These are phyloP conservation scores for Centruroides sculpturatus DNA, from an alignment of 1,140 invertebrate species.

Conservation along the genomic window DNA sequence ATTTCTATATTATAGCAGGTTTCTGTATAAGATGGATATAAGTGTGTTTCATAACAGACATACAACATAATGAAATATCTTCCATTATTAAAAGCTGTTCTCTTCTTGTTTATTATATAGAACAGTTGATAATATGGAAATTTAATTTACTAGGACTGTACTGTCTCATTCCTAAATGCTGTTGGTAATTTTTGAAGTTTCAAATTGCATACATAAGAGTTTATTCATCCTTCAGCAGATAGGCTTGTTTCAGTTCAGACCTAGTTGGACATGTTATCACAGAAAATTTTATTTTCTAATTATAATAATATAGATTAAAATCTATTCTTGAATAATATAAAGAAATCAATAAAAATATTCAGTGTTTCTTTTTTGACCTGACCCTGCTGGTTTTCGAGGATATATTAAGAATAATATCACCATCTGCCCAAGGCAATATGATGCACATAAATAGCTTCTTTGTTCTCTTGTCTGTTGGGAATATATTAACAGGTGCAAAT, in stretches of 20 bases:
- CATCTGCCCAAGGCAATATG: conserved; percentile 71
- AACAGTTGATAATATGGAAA: too few species aligned
- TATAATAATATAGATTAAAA: not conserved
- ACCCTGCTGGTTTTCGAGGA: conserved; percentile 6
- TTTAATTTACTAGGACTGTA: too few species aligned
- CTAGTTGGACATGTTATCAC: not conserved
- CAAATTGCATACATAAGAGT: conserved; percentile 7
- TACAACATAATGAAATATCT: too few species aligned
- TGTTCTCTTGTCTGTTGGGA: conserved; percentile 58
- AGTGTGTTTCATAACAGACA: too few species aligned
- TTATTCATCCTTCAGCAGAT: not conserved
- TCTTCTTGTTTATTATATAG: too few species aligned
- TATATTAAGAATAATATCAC: conserved; percentile 31
- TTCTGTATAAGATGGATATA: too few species aligned
- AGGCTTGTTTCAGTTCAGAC: not conserved
- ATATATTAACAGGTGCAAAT: conserved; percentile 77
- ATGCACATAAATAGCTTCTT: conserved; percentile 80
- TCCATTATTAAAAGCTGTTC: too few species aligned
- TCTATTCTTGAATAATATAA: not conserved
- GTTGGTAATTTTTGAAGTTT: too few species aligned
- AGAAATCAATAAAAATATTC: conserved; percentile 4
- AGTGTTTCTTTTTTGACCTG: conserved; percentile 5
- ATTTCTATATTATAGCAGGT: too few species aligned
- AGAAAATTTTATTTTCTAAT: not conserved
- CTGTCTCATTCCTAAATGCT: too few species aligned